Percentiles rank a stretch among this genome's conserved stretches.
Evolutionary conservation across 2,888 invertebrate species (phyloP).

Genomic region (Drosophila tanythrix): DNA sequence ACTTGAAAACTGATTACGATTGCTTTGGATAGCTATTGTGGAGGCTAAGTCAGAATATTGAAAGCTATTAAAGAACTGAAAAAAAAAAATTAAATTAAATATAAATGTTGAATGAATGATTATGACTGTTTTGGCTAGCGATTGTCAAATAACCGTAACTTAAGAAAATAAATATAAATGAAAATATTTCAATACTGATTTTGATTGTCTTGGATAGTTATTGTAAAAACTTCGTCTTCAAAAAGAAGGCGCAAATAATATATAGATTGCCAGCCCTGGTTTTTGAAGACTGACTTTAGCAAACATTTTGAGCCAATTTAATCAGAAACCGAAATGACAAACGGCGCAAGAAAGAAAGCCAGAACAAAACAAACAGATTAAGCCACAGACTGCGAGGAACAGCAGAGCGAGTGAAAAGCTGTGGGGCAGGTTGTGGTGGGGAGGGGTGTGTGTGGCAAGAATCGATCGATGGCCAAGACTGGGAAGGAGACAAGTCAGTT

Average conservation of each 20-base stretch:
- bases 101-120: too few species aligned
- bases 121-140: too few species aligned
- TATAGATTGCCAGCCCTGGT: conserved; percentile 37
- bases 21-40: neutral
- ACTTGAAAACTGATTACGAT: neutral
- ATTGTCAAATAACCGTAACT: neutral
- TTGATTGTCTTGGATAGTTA: neutral
- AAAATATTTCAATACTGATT: neutral
- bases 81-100: neutral
- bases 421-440: neutral
- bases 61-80: neutral
- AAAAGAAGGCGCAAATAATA: neutral
- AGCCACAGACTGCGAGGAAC: conserved; percentile 4
- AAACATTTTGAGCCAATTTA: conserved; percentile 77
- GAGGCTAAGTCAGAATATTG: neutral
- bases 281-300: conserved; percentile 26
- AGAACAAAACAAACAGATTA: conserved; percentile 7
- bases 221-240: neutral
- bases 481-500: conserved; percentile 31
- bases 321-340: conserved; percentile 74
- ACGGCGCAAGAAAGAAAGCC: conserved; percentile 64
- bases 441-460: conserved; percentile 3
- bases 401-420: neutral
- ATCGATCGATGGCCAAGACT: neutral
- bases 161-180: neutral